These are phyloP conservation scores for Calyptomena viridis DNA, from an alignment of 2,113 vertebrate genomes.

Conservation along the genomic window DNA sequence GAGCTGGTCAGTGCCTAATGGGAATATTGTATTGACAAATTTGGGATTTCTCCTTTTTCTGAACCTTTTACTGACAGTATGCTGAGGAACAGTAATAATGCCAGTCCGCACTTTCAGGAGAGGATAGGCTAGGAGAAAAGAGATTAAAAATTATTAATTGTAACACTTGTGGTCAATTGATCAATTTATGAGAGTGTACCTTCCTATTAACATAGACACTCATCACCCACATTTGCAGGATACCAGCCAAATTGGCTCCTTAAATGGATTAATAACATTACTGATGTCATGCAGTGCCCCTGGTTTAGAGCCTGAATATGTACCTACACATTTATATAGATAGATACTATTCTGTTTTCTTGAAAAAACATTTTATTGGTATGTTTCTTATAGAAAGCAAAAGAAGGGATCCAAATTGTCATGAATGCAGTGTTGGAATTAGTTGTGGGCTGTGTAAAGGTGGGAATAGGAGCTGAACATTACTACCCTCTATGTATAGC, in stretches of 20 bases:
- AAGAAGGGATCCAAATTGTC: neutral
- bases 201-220: conserved; percentile 3
- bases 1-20: neutral
- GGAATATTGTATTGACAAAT: neutral
- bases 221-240: neutral
- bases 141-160: conserved; percentile 19
- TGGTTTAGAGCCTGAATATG: neutral
- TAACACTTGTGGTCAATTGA: neutral
- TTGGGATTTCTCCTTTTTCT: neutral
- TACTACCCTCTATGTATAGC: accelerated
- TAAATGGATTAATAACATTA: neutral
- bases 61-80: neutral
- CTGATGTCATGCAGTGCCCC: neutral
- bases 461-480: neutral
- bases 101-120: neutral
- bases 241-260: neutral
- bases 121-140: neutral
- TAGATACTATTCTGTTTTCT: neutral
- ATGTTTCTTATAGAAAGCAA: neutral
- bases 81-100: neutral
- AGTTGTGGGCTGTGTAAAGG: neutral
- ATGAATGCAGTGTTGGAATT: neutral
- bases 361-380: neutral
- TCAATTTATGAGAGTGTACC: conserved; percentile 18
- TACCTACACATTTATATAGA: neutral